Conservation (phyloP, 2,888 invertebrate species). For the Amblyteles armatorius region DNA sequence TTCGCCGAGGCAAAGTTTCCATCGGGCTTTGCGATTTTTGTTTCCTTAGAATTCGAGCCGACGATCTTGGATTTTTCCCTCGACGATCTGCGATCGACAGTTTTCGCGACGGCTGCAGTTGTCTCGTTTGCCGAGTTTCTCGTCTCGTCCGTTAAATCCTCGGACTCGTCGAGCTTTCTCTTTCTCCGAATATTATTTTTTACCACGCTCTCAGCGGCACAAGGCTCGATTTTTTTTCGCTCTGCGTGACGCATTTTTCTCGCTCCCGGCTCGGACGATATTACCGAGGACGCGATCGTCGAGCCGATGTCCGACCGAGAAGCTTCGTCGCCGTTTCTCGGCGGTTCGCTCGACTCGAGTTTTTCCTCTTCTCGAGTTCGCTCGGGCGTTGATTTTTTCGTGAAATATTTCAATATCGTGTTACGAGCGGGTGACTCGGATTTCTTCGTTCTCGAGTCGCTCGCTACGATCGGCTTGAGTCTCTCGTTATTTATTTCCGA, state of each 20-base stretch:
- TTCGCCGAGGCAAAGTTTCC: background rate
- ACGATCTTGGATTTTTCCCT: background rate
- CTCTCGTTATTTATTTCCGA: constrained; percentile 74
- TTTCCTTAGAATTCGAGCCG: background rate
- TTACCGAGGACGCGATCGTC: background rate
- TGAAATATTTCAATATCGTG: constrained; percentile 67
- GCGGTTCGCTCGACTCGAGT: background rate
- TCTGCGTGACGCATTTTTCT: background rate
- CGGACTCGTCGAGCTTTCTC: constrained; percentile 32
- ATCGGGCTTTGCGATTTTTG: background rate
- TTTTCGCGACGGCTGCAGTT: background rate
- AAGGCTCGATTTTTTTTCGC: background rate
- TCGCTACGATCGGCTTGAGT: background rate
- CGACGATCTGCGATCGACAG: background rate
- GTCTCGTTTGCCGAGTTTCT: constrained; percentile 6
- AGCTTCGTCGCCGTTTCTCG: constrained; percentile 41
- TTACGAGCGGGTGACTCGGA: constrained; percentile 31
- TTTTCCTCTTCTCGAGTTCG: background rate
- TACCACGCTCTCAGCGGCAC: background rate
- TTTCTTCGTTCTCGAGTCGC: constrained; percentile 26
- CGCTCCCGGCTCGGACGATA: background rate
- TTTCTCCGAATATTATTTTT: constrained; percentile 23
- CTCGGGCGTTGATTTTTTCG: constrained; percentile 37
- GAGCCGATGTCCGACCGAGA: constrained; percentile 32
- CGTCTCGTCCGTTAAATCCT: constrained; percentile 9